Evolutionary conservation across 2,797 vertebrate species (phyloP), one percentile per base, ranked within the genome.

Genomic region (Enteromius trimaculatus): DNA sequence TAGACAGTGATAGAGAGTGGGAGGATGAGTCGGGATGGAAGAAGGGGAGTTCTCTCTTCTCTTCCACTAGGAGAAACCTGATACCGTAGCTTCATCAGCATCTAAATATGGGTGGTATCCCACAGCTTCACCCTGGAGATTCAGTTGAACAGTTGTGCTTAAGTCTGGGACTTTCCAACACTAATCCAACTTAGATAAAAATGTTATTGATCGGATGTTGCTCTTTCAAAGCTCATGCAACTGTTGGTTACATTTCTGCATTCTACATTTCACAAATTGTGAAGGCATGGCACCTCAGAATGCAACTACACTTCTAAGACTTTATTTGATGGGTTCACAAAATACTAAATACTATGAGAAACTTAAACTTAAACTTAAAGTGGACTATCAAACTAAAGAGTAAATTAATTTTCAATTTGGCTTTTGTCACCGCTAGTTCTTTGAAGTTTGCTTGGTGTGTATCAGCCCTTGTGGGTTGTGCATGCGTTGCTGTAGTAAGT

Each of bases 91-190:
- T 60, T 42, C 19, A 80, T 80, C 34, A 71, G 42, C 53, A 64
- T 72, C 39, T 71, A 81, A 81, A 72, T 62, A 72, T 62, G 68
- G 13, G 68, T 62, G 68, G 55, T 68, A 72, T 72, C 55, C 29
- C 53, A 72, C 13, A 34, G 29, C 55, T 51, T 72, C 39, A 29
- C 23, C 34, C 51, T 60, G 79, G 23, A n/a, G 66, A 44, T 44
- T 79, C 10, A 80, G 37, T 42, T 60, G 26, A 80, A 71, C 26
- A 71, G 68, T 81, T 71, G 69, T 37, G 55, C 9, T n/a, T 70
- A 55, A 47, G 26, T 60, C 37, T 1, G 53, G 11, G 23, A 47
- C 23, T 21, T 58, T 70, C 79, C 51, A 7, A 21, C 16, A 70
- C 78, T 70, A 70, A 58, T 23, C 10, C 6, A 16, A 71, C 16